phyloP scores from a whole-genome alignment of 92 coral and sea anemone species.

The Heliopora coerulea region DNA sequence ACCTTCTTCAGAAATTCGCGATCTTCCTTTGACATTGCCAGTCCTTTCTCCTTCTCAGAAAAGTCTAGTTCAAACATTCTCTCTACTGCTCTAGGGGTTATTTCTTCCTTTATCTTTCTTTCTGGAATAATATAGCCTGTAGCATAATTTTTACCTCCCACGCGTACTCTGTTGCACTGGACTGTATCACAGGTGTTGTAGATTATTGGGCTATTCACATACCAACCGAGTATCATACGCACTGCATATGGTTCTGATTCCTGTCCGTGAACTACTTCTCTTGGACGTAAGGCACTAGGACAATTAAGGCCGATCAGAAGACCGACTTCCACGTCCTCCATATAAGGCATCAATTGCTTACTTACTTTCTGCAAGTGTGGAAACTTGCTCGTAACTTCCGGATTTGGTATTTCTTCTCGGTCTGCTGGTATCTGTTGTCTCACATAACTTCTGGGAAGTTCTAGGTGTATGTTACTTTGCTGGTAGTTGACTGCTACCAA shows the following conservation, averaged over 20 bases:
- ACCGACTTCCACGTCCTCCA: conserved; percentile 59
- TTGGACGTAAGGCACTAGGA: conserved; percentile 50
- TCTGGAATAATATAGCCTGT: too few relatives aligned
- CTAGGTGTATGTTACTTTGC: not conserved
- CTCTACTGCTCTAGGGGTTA: too few relatives aligned
- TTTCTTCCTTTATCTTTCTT: too few relatives aligned
- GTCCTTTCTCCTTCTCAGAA: too few relatives aligned
- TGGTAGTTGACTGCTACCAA: conserved; percentile 29
- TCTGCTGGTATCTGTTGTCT: conserved; percentile 56
- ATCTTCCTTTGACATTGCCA: too few relatives aligned
- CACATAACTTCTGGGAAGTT: conserved; percentile 48
- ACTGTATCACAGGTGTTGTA: too few relatives aligned
- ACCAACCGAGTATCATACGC: conserved; percentile 48
- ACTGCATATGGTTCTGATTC: conserved; percentile 55
- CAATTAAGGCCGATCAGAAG: conserved; percentile 56
- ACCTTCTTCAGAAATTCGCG: conserved; percentile 47
- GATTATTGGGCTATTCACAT: conserved; percentile 46
- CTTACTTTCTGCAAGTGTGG: conserved; percentile 44
- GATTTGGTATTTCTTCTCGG: conserved; percentile 48
- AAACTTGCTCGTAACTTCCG: conserved; percentile 29
- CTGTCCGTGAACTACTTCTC: conserved; percentile 50
- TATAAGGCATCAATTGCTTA: conserved; percentile 46
- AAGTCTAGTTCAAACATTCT: too few relatives aligned
- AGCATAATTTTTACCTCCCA: too few relatives aligned
- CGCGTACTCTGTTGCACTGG: too few relatives aligned